These are phyloP conservation scores for Lutraria lutraria DNA, from an alignment of 2,888 invertebrate genomes.

Conservation along the genomic window DNA sequence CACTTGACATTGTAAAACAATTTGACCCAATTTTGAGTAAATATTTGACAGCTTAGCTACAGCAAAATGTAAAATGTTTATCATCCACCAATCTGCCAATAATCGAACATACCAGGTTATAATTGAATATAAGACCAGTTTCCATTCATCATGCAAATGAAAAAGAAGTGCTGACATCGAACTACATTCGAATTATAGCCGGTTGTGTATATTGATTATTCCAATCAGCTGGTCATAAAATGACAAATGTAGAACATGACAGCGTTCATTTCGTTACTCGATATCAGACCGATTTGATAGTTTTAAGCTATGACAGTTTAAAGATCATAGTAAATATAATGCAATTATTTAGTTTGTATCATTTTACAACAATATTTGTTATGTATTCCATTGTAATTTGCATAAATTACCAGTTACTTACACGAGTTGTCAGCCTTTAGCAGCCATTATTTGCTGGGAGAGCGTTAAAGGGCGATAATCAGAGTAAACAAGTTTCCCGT, in stretches of 20 bases:
- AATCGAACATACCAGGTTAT: not conserved
- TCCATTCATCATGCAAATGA: not conserved
- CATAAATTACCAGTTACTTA: constrained; percentile 15
- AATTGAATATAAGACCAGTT: not conserved
- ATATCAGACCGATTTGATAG: not conserved
- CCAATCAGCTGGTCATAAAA: constrained; percentile 16
- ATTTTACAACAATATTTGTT: not conserved
- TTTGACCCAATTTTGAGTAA: too few relatives aligned
- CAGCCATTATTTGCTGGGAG: constrained; percentile 4
- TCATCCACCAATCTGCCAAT: not conserved
- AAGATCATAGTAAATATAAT: not conserved
- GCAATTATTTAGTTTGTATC: not conserved
- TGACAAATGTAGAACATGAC: not conserved
- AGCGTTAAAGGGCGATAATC: constrained; percentile 7
- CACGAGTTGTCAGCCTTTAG: not conserved
- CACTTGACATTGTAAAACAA: too few relatives aligned
- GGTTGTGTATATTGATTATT: not conserved
- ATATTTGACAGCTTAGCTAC: too few relatives aligned
- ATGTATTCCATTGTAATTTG: not conserved
- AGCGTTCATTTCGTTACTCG: not conserved
- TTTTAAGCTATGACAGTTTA: not conserved
- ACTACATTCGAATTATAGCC: not conserved
- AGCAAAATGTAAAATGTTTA: too few relatives aligned
- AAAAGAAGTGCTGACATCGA: not conserved
- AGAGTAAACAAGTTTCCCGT: too few relatives aligned